A percentile compares a stretch with the other conserved stretches of the same genome.
These are phyloP conservation scores for Carterocephalus palaemon DNA, from an alignment of 2,888 invertebrate genomes.

Conservation along the genomic window DNA sequence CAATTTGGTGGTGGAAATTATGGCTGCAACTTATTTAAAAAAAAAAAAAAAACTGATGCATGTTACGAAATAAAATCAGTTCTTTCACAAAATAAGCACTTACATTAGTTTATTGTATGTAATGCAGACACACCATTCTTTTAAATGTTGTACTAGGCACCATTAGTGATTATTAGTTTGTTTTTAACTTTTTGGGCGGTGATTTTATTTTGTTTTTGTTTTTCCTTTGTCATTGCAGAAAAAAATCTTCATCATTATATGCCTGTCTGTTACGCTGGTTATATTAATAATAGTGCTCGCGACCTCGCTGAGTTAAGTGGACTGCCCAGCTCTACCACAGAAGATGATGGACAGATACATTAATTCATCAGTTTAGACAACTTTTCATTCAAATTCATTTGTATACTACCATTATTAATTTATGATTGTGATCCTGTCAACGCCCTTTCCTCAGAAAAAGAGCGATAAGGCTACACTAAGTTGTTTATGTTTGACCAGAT, in stretches of 20 bases:
- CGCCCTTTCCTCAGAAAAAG: slow-evolving; percentile 4
- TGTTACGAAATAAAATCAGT: too few relatives aligned
- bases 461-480: slow-evolving; percentile 7
- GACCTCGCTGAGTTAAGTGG: slow-evolving; percentile 54
- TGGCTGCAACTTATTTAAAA: too few relatives aligned
- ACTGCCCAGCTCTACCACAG: slow-evolving; percentile 34
- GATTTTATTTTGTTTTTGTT: slow-evolving; percentile 72
- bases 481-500: slow-evolving; percentile 19
- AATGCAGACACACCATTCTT: too few relatives aligned
- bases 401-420: slow-evolving; percentile 19
- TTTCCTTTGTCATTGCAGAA: slow-evolving; percentile 86
- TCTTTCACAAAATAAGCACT: too few relatives aligned
- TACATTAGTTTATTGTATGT: too few relatives aligned
- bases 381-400: slow-evolving; percentile 9
- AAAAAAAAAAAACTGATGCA: too few relatives aligned
- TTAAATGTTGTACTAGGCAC: too few relatives aligned
- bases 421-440: slow-evolving; percentile 4
- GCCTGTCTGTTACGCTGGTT: slow-evolving; percentile 87
- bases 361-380: slow-evolving; percentile 19
- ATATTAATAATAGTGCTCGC: slow-evolving; percentile 86
- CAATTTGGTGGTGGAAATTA: too few relatives aligned
- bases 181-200: slow-evolving; percentile 17
- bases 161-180: neutral
- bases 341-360: slow-evolving; percentile 16
- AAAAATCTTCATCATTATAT: slow-evolving; percentile 92